A percentile compares a stretch with the other conserved stretches of the same genome.
phyloP scores from a whole-genome alignment of 2,113 vertebrate species.

The Urocynchramus pylzowi region DNA sequence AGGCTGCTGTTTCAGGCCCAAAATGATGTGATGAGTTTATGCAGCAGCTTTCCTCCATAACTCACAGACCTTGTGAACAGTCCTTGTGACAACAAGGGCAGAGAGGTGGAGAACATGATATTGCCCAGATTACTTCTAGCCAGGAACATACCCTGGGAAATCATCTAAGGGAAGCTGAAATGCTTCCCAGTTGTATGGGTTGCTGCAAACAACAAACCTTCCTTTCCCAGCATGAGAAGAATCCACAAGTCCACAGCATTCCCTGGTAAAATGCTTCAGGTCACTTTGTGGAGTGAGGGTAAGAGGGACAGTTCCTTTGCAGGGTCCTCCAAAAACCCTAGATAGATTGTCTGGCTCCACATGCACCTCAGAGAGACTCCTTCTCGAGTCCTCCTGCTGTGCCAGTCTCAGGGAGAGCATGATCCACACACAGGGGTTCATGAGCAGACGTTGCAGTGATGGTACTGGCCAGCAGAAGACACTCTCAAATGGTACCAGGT shows the following conservation, averaged over 20 bases:
- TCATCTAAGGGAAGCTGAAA: neutral
- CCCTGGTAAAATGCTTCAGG: neutral
- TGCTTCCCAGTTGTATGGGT: neutral
- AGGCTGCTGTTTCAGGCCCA: neutral
- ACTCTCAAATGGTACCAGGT: neutral
- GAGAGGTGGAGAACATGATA: neutral
- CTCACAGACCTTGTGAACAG: neutral
- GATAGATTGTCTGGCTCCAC: neutral
- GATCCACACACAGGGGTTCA: neutral
- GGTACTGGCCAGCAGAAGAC: neutral
- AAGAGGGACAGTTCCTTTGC: neutral
- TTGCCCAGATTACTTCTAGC: neutral
- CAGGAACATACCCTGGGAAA: neutral
- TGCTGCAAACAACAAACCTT: neutral
- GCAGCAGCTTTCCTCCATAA: neutral
- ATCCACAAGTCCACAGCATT: neutral
- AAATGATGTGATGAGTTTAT: neutral
- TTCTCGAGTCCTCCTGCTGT: neutral
- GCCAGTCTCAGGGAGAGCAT: neutral
- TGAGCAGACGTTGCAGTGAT: neutral
- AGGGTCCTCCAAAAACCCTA: neutral
- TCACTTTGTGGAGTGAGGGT: neutral
- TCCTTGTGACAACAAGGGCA: neutral
- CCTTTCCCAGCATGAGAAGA: neutral
- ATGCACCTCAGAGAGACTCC: neutral